phyloP scores from a whole-genome alignment of 2,113 vertebrate species.

The Salvator merianae region DNA sequence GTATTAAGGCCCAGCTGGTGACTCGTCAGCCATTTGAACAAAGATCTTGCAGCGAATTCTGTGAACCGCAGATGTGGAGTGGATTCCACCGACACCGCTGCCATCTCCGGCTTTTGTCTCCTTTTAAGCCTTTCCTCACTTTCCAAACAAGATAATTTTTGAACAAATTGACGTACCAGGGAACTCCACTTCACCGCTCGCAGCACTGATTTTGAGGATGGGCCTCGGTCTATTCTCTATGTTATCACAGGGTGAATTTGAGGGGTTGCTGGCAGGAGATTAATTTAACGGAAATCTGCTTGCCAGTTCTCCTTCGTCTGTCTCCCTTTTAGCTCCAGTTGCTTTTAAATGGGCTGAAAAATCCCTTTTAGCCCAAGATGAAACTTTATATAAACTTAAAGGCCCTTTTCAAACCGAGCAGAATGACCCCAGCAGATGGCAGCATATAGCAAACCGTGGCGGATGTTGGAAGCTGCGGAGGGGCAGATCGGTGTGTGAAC shows the following conservation, averaged over 20 bases:
- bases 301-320: not conserved
- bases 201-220: constrained; percentile 52
- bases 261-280: constrained; percentile 62
- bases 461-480: too few relatives aligned
- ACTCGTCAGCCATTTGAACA: constrained; percentile 72
- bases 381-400: constrained; percentile 14
- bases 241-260: constrained; percentile 64
- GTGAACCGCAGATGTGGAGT: constrained; percentile 55
- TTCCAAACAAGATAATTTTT: constrained; percentile 52
- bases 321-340: constrained; percentile 1
- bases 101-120: constrained; percentile 17
- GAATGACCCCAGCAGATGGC: not conserved
- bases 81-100: constrained; percentile 48
- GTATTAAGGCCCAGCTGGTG: constrained; percentile 75
- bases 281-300: constrained; percentile 52
- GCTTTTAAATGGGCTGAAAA: constrained; percentile 47
- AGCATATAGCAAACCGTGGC: too few relatives aligned
- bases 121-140: constrained; percentile 44
- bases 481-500: too few relatives aligned
- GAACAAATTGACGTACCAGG: constrained; percentile 51
- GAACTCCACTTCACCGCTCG: constrained; percentile 35
- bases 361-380: constrained; percentile 20
- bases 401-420: not conserved
- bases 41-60: constrained; percentile 67
- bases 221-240: constrained; percentile 55